A percentile compares a stretch with the other conserved stretches of the same genome.
Evolutionary conservation across 2,888 invertebrate species (phyloP).

Genomic region (Drosophila demipolita): DNA sequence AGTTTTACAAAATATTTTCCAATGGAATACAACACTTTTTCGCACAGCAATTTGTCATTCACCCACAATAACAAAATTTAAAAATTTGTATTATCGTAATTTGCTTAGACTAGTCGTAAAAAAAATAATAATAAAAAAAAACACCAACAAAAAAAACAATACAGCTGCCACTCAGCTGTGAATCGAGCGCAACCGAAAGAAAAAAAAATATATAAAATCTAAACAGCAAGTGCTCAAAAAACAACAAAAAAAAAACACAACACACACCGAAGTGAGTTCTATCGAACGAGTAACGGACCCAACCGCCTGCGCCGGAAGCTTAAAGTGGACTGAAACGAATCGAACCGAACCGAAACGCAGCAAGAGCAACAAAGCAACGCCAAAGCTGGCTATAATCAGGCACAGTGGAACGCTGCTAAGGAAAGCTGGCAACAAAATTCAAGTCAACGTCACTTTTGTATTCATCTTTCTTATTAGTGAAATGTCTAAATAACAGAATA

Average conservation of each 20-base stretch:
- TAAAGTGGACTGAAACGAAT: conserved; percentile 76
- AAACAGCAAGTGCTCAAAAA: conserved; percentile 27
- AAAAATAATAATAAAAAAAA: conserved; percentile 19
- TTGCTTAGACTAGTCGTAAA: conserved; percentile 3
- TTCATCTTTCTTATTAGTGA: not conserved
- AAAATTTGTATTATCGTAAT: conserved; percentile 18
- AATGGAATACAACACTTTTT: conserved; percentile 32
- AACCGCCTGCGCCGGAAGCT: conserved; percentile 81
- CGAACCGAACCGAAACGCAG: conserved; percentile 60
- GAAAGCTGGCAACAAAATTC: not conserved
- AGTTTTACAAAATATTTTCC: conserved; percentile 64
- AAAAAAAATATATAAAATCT: conserved; percentile 21
- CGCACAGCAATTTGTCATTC: conserved; percentile 55
- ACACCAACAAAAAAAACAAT: not conserved
- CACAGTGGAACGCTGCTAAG: conserved; percentile 30
- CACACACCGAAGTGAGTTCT: conserved; percentile 56
- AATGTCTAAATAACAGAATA: not conserved
- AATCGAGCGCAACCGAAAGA: conserved; percentile 34
- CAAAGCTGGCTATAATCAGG: conserved; percentile 44
- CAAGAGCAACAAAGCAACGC: conserved; percentile 37
- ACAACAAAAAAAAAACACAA: conserved; percentile 10
- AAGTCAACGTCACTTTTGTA: not conserved
- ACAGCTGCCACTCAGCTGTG: conserved; percentile 59
- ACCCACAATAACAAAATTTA: conserved; percentile 19
- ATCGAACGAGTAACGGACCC: conserved; percentile 47